Conservation (phyloP, 2,888 invertebrate genomes). For the Torymus auratus region DNA sequence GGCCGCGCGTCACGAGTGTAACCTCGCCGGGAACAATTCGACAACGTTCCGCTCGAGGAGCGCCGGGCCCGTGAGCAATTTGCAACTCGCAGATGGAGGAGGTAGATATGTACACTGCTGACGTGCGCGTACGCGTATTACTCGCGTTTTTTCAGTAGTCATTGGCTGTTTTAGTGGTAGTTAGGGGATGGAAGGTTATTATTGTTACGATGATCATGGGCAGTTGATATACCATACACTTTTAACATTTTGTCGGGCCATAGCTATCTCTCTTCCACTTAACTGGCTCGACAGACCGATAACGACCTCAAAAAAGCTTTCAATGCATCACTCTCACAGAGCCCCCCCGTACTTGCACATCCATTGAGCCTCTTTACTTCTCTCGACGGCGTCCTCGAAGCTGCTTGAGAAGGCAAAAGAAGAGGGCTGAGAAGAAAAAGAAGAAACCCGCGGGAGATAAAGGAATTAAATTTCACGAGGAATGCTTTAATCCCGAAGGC, state of each 20-base stretch:
- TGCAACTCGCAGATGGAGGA: no score
- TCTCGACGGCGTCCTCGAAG: not conserved
- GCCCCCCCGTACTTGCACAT: not conserved
- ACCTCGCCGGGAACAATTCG: not conserved
- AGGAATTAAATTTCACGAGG: constrained; percentile 47
- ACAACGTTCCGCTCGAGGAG: constrained; percentile 9
- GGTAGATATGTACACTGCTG: no score
- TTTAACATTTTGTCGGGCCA: no score
- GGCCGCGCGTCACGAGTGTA: not conserved
- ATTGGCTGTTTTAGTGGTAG: no score
- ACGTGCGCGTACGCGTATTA: no score
- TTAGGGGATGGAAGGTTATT: no score
- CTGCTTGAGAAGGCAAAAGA: not conserved
- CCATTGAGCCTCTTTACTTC: not conserved
- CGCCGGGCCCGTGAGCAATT: not conserved
- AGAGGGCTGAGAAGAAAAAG: not conserved
- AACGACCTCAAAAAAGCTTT: constrained; percentile 16
- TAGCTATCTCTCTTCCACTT: not conserved
- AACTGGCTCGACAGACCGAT: not conserved
- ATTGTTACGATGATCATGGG: no score
- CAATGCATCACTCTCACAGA: not conserved
- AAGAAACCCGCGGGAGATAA: constrained; percentile 18
- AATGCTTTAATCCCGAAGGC: constrained; percentile 23
- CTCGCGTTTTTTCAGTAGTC: no score
- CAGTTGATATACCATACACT: no score